Base-by-base conservation (phyloP, 2,888 invertebrate genomes). In the Portevinia maculata region DNA sequence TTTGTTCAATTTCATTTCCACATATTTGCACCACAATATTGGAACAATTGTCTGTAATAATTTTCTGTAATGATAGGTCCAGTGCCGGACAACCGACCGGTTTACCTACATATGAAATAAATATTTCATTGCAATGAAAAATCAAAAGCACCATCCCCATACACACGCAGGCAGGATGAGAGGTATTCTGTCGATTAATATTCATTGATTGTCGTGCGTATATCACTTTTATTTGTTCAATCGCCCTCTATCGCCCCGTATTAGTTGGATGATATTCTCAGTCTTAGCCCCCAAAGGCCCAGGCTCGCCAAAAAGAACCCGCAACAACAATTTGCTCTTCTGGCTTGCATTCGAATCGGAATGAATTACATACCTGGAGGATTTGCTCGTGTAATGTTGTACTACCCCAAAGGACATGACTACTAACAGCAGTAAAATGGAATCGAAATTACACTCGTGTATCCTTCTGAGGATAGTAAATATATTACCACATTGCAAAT, bases 161-260 rank as follows among this genome's bases (percentile, higher is more conserved):
- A 48, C n/a, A 9, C 53, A 39, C 19, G 8, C 11, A 19, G 17
- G 7, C 30, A 3, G 19, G 24, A 32, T 17, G 0, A 19, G 24
- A 60, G 55, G 30, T 32, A 57, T 64, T 59, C 64, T 48, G 85
- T 85, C 87, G 88, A 89, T 90, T 90, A 89, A 89, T 90, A 90
- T 90, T 89, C 89, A 89, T 89, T 88, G 86, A 85, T 86, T 86
- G 90, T 89, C 88, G 88, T 88, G 87, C 88, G 87, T 89, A 88
- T 89, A 88, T 90, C 89, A 88, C 87, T 88, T 89, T 88, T 88
- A 88, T 88, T 88, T 87, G 87, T 86, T 87, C 86, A 87, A 59
- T 52, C 8, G 3, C 78, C 37, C 74, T 13, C 1, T 11, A 6
- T n/a, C 37, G 39, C 17, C 17, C 44, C 44, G 5, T 9, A 11